Evolutionary conservation across 2,888 invertebrate species (phyloP), one percentile per base, ranked within the genome.

Genomic region (Eupithecia insigniata): DNA sequence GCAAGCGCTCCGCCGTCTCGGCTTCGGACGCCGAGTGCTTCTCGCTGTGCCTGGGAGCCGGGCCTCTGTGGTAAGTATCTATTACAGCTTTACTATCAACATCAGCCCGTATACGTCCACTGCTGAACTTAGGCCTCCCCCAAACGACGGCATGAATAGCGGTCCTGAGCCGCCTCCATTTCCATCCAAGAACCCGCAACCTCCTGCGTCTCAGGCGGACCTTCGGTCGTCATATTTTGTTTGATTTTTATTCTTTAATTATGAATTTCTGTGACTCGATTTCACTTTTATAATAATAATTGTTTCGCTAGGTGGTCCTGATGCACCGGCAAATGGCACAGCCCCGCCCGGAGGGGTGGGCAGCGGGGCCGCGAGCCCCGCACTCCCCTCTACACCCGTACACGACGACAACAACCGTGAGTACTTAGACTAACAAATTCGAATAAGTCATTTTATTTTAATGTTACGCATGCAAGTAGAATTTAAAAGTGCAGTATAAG

Each of bases 1-100:
- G 95, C 94, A 96, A 96, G 90, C 95, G 95, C 79, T 96, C 96
- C 87, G 96, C 96, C 88, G 90, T 95, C 90, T 96, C 96, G 92
- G 96, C 95, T 87, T 95, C 96, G 89, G 96, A 96, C 93, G 96
- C 96, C 95, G 96, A 96, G 89, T 96, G 96, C 89, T 96, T 96
- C 92, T 96, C 96, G 95, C 96, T 96, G 95, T 96, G 98, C 97
- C 97, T 99, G 97, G 98, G 98, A 94, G 97, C 98, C 96, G 98
- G 98, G 98, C 99, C 99, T 98, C 99, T 97, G 99, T 99, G 98
- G 98, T 93, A 73, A 87, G 89, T 71, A 6, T 22, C 32, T 16
- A 18, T 18, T 26, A 60, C 28, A 60, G n/a, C 46, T 46, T 46
- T 60, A 60, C 18, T 12, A 58, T n/a, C n/a, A n/a, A n/a, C n/a